phyloP scores from a whole-genome alignment of 2,888 invertebrate genomes.

The Ormyrus thymus region DNA sequence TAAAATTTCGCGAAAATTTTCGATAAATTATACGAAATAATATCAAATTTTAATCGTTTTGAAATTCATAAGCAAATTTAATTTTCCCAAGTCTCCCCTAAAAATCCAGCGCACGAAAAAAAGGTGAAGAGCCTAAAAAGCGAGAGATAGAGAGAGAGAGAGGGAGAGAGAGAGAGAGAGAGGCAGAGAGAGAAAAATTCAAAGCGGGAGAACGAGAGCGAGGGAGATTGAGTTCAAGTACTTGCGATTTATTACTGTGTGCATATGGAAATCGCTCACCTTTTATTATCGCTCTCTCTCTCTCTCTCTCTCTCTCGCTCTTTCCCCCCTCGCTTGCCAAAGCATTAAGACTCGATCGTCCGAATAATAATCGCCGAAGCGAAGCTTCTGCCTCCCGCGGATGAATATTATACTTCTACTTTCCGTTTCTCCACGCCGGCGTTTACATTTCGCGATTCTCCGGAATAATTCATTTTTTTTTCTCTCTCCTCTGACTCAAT shows the following conservation, averaged over 20 bases:
- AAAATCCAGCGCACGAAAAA: not conserved
- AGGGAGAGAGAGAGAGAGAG: slow-evolving; percentile 2
- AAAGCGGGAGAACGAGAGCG: not conserved
- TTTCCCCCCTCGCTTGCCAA: slow-evolving; percentile 34
- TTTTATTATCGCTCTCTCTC: slow-evolving; percentile 41
- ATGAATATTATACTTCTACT: slow-evolving; percentile 23
- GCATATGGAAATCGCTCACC: slow-evolving; percentile 44
- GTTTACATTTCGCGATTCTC: not conserved
- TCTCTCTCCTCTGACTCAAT: not conserved
- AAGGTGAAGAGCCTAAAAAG: not conserved
- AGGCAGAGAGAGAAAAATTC: not conserved
- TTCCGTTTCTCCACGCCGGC: not conserved
- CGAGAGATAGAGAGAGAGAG: not conserved
- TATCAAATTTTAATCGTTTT: too few relatives aligned
- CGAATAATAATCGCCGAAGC: slow-evolving; percentile 48
- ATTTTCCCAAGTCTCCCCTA: slow-evolving; percentile 13
- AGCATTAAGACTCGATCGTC: slow-evolving; percentile 50
- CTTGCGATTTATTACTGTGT: slow-evolving; percentile 51
- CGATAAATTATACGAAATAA: too few relatives aligned
- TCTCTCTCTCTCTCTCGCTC: slow-evolving; percentile 25
- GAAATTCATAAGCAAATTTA: slow-evolving; percentile 8
- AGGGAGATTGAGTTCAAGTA: slow-evolving; percentile 42
- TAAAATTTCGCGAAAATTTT: too few relatives aligned
- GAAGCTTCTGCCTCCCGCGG: not conserved
- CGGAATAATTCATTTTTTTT: not conserved